Conservation (phyloP, 1,140 invertebrate genomes). For the Ptiloglossa arizonensis region DNA sequence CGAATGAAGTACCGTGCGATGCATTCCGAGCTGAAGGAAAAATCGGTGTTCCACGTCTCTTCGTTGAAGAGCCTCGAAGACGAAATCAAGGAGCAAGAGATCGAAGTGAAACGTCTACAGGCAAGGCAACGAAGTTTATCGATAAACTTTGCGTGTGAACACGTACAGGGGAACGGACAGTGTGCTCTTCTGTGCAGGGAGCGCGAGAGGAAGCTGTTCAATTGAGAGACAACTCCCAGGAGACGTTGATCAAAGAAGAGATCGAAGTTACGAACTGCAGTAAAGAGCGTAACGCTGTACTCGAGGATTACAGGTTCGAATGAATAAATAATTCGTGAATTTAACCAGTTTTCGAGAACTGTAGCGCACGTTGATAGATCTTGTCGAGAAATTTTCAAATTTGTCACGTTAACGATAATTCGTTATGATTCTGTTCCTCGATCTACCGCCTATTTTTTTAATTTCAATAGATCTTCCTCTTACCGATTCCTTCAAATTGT, state of each 20-base stretch:
- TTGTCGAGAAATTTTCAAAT: too few relatives aligned
- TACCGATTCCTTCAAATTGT: too few relatives aligned
- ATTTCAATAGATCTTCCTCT: too few relatives aligned
- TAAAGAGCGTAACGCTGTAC: conserved; percentile 84
- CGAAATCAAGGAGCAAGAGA: conserved; percentile 85
- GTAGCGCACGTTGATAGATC: too few relatives aligned
- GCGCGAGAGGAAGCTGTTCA: conserved; percentile 87
- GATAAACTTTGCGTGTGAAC: not conserved
- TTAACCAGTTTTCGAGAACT: too few relatives aligned
- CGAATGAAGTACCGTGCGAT: conserved; percentile 89
- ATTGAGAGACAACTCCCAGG: conserved; percentile 86
- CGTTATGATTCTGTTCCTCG: too few relatives aligned
- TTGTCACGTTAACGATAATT: too few relatives aligned
- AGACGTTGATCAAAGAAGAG: conserved; percentile 86
- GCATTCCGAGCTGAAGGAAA: conserved; percentile 86
- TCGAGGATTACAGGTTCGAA: conserved; percentile 80
- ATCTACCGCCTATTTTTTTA: too few relatives aligned
- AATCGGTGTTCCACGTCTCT: conserved; percentile 88
- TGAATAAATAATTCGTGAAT: too few relatives aligned
- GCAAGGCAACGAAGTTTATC: conserved; percentile 49
- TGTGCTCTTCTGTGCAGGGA: conserved; percentile 73
- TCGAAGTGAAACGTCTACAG: conserved; percentile 86
- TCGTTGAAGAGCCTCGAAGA: conserved; percentile 86
- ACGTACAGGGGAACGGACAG: not conserved
- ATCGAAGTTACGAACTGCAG: conserved; percentile 84